Conservation (phyloP, 2,113 vertebrate genomes). For the Hydropotes inermis region DNA sequence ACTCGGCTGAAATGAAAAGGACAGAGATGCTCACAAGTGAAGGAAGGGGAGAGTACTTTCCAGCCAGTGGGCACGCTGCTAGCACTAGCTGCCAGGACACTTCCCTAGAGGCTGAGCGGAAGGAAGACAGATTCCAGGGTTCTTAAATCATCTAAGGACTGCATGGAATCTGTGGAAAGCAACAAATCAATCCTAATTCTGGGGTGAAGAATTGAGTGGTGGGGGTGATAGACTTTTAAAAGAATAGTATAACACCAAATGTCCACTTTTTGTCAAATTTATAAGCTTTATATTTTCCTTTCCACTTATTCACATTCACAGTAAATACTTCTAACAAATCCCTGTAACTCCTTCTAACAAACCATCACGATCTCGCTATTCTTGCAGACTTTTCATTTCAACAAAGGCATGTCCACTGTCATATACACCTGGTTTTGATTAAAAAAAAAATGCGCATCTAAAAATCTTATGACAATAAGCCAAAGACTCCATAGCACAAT, state of each 20-base stretch:
- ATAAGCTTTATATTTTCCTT: neutral
- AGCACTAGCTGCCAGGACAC: neutral
- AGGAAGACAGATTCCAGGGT: neutral
- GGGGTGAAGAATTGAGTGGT: neutral
- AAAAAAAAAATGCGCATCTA: neutral
- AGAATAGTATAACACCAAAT: neutral
- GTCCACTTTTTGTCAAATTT: neutral
- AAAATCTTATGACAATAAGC: neutral
- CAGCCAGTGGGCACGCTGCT: neutral
- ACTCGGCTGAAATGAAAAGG: neutral
- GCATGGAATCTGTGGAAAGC: neutral
- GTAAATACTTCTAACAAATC: neutral
- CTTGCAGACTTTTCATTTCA: neutral
- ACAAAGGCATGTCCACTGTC: neutral
- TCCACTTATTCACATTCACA: neutral
- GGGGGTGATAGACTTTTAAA: neutral
- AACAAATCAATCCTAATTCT: neutral
- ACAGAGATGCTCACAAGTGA: neutral
- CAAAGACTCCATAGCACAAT: neutral
- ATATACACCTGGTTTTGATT: neutral
- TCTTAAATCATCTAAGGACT: neutral
- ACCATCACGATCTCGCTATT: neutral
- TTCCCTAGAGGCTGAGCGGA: neutral
- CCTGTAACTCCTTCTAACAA: neutral
- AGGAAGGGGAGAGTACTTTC: neutral